Conservation (phyloP, 1,140 invertebrate species). For the Rhynchophorus ferrugineus region DNA sequence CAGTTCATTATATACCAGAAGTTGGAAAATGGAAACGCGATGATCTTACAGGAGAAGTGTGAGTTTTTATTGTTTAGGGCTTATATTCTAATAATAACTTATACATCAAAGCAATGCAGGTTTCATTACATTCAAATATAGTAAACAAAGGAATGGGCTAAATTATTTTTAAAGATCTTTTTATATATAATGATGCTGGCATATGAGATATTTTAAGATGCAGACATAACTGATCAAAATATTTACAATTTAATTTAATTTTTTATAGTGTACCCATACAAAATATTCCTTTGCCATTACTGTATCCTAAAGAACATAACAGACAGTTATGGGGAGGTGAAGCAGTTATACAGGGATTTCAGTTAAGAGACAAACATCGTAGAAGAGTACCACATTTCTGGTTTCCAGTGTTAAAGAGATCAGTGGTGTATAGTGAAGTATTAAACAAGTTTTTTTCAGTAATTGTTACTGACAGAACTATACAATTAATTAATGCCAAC, state of each 20-base stretch:
- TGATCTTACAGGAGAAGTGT: conserved; percentile 64
- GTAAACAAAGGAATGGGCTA: no score
- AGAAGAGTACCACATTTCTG: conserved; percentile 74
- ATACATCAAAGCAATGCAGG: no score
- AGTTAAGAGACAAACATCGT: conserved; percentile 53
- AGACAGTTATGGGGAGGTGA: conserved; percentile 94
- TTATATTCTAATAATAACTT: background rate
- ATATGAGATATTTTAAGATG: no score
- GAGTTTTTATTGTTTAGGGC: conserved; percentile 23
- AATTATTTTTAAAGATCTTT: no score
- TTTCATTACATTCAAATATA: no score
- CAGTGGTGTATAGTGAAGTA: conserved; percentile 90
- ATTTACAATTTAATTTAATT: conserved; percentile 2
- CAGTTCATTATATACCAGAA: conserved; percentile 81
- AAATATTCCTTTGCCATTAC: conserved; percentile 70
- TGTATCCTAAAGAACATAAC: conserved; percentile 72
- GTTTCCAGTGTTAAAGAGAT: conserved; percentile 69
- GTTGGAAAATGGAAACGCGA: conserved; percentile 65
- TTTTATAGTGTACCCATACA: conserved; percentile 55
- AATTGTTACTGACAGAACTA: conserved; percentile 70
- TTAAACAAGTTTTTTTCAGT: conserved; percentile 78
- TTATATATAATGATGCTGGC: no score
- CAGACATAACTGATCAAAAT: conserved; percentile 9
- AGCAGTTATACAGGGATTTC: conserved; percentile 84
- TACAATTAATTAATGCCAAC: conserved; percentile 78